Base-by-base conservation (phyloP, 2,113 vertebrate species). In the Pedetes capensis region DNA sequence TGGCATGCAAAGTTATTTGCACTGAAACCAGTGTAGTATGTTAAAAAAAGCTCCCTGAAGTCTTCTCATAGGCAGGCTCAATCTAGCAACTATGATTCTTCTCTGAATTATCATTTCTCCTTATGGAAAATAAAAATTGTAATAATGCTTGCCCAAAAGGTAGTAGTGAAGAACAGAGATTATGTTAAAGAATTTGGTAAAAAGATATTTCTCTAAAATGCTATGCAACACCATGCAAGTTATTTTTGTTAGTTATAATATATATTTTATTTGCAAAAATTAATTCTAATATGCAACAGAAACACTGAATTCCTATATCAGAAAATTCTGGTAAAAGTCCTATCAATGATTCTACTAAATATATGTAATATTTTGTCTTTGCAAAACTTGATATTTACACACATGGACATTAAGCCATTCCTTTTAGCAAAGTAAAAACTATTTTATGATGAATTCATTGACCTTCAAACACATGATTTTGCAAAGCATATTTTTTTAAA, bases 401-500 rank as follows among this genome's bases (percentile, higher is more conserved):
- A 51, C 18, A 3, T 2, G 16, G 16, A 44, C 10, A 57, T 39
- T 27, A 75, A 57, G 75, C 13, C 7, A 0, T 66, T 66, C 6
- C 49, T 64, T 71, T 87, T 17, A n/a, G 75, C 5, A 11, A 72
- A 14, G 17, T 79, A 79, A 82, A 93, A 76, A 32, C 32, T 79
- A 5, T 61, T 78, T 89, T 84, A 76, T 66, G 32, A 81, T 5
- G 51, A 55, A 34, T 64, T 87, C 27, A 83, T n/a, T 87, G 59
- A 51, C 37, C 37, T 84, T 79, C 42, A 55, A 47, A n/a, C 17
- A 47, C 25, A 25, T 47, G n/a, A 44, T 68, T 96, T 71, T 94
- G 32, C 79, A 92, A 4, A 89, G 34, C n/a, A 72, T 27, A 9
- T 89, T 68, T 78, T 92, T 96, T 83, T 81, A 84, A 44, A 34